Evolutionary conservation across 2,797 vertebrate species (phyloP).

Genomic region (Sebastes alutus): DNA sequence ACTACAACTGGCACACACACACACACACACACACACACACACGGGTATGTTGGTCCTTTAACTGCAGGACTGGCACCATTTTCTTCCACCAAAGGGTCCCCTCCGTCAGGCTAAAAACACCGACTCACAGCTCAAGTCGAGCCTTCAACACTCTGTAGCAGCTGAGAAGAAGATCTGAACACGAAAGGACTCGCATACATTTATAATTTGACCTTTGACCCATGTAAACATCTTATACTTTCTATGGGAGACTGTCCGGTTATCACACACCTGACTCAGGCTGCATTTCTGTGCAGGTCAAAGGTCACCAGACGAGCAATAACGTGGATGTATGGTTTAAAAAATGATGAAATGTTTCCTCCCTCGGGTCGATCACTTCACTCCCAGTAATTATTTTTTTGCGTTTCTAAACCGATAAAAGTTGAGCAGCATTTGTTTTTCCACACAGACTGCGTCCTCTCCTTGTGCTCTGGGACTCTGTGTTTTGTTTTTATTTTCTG

Average conservation of each 20-base stretch:
- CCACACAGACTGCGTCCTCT: neutral
- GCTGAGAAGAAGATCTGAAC: neutral
- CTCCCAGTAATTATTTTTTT: neutral
- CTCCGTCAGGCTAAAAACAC: too few species aligned
- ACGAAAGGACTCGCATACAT: neutral
- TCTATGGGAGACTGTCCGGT: neutral
- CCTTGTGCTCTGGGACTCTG: neutral
- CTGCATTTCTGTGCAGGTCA: neutral
- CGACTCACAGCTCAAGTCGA: too few species aligned
- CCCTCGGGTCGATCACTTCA: neutral
- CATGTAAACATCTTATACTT: neutral
- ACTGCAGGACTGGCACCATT: neutral
- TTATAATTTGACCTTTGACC: neutral
- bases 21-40: neutral
- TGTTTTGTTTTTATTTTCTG: neutral
- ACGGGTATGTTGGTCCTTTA: neutral
- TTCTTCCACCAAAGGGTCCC: too few species aligned
- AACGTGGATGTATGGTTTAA: neutral
- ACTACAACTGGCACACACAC: neutral
- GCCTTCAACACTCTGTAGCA: neutral
- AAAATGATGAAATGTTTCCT: neutral
- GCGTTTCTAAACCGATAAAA: neutral
- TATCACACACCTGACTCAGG: neutral
- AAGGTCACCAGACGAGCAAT: neutral
- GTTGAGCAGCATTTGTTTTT: slow-evolving; percentile 47